Percentiles rank a stretch among this genome's conserved stretches.
Conservation (phyloP, 2,888 invertebrate species). For the Dastarcus helophoroides region DNA sequence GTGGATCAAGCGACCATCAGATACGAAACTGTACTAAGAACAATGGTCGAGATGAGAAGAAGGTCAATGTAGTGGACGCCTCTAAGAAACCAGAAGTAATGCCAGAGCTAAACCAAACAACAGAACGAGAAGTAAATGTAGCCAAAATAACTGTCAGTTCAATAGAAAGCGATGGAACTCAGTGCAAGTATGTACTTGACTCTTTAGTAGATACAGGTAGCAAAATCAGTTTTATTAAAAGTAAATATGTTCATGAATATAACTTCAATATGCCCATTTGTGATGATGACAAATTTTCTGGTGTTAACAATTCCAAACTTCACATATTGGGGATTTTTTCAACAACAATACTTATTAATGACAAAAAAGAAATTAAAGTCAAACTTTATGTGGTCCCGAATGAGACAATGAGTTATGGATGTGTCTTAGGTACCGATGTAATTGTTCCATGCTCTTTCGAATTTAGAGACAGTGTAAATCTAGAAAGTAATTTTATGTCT, state of each 20-base stretch:
- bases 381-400: constrained; percentile 12
- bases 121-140: too few species aligned
- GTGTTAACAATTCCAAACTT: constrained; percentile 7
- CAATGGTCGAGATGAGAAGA: not conserved
- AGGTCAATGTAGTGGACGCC: too few species aligned
- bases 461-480: not conserved
- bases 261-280: not conserved
- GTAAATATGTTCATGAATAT: constrained; percentile 3
- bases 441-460: not conserved
- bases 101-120: too few species aligned
- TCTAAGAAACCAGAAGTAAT: too few species aligned
- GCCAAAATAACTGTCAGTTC: too few species aligned
- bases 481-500: too few species aligned
- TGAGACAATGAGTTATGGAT: constrained; percentile 7
- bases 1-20: constrained; percentile 8
- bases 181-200: not conserved
- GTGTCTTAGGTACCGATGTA: constrained; percentile 11
- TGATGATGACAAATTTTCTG: constrained; percentile 6
- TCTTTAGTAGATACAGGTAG: constrained; percentile 11
- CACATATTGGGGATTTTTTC: constrained; percentile 8
- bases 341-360: constrained; percentile 4
- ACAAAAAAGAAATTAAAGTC: constrained; percentile 5
- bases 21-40: constrained; percentile 8
- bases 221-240: constrained; percentile 9
- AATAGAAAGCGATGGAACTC: too few species aligned